Conservation (phyloP, 2,888 invertebrate genomes). For the Capitulum mitella region DNA sequence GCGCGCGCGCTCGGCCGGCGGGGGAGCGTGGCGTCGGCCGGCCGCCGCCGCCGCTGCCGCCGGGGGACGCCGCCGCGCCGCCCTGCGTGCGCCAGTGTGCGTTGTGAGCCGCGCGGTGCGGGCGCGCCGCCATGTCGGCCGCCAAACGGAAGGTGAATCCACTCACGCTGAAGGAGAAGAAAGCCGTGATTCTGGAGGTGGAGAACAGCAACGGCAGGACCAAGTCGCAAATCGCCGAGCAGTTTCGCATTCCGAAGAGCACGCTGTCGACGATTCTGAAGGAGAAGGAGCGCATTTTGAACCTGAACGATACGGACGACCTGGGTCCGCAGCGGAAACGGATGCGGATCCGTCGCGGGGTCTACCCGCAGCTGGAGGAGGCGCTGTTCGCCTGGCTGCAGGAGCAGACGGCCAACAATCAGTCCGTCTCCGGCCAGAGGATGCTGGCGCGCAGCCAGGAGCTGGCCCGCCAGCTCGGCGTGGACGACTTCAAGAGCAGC, state of each 20-base stretch:
- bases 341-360: not conserved
- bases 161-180: constrained; percentile 1
- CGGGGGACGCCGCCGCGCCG: not conserved
- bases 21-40: not conserved
- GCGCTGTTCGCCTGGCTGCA: constrained; percentile 17
- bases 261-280: constrained; percentile 18
- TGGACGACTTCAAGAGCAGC: not conserved
- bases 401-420: not conserved
- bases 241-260: constrained; percentile 15
- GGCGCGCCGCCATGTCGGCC: not conserved
- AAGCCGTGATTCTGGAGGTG: constrained; percentile 6
- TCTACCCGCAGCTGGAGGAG: constrained; percentile 4
- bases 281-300: constrained; percentile 18
- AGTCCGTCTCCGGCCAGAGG: not conserved
- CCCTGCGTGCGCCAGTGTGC: constrained; percentile 15
- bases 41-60: no score
- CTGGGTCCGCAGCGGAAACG: constrained; percentile 9
- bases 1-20: not conserved
- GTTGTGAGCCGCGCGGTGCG: not conserved
- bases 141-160: constrained; percentile 12
- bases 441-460: constrained; percentile 5
- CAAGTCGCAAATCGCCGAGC: constrained; percentile 21
- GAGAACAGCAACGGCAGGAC: constrained; percentile 17
- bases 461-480: constrained; percentile 4
- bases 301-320: not conserved